A percentile compares a stretch with the other conserved stretches of the same genome.
These are phyloP conservation scores for Suncus etruscus DNA, from an alignment of 2,113 vertebrate species.

Conservation along the genomic window DNA sequence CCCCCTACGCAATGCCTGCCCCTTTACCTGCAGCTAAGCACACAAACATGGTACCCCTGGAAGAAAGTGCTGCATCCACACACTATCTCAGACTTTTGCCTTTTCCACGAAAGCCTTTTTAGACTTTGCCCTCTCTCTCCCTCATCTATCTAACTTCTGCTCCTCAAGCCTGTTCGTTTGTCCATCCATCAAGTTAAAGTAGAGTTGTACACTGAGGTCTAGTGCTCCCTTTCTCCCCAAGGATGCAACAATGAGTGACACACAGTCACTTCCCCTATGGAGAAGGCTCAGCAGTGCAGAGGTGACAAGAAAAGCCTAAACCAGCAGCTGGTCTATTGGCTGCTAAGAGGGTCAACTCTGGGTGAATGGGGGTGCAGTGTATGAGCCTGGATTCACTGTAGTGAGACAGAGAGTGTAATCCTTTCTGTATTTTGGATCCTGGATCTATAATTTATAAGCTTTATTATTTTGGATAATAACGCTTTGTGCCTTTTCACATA, in stretches of 20 bases:
- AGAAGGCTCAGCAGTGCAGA: too few relatives aligned
- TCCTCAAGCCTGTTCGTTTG: background rate
- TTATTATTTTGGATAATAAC: background rate
- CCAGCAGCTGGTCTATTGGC: background rate
- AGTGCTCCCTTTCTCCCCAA: background rate
- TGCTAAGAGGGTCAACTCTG: background rate
- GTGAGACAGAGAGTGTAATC: background rate
- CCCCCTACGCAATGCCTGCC: slow-evolving; percentile 25
- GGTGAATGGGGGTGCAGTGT: fast-evolving
- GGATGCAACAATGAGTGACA: background rate
- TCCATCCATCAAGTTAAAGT: background rate
- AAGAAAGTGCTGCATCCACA: background rate
- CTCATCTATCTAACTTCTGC: background rate
- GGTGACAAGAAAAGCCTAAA: background rate
- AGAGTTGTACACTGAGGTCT: background rate
- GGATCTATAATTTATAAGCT: background rate
- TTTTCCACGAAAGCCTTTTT: background rate
- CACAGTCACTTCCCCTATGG: background rate
- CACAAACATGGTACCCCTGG: background rate
- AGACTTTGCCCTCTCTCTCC: background rate
- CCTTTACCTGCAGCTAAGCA: slow-evolving; percentile 39
- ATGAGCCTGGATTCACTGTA: background rate
- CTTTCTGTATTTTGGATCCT: background rate
- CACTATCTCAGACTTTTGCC: background rate
- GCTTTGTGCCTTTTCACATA: background rate